These are phyloP conservation scores for Ypsolopha sequella DNA, from an alignment of 2,888 invertebrate species.

Conservation along the genomic window DNA sequence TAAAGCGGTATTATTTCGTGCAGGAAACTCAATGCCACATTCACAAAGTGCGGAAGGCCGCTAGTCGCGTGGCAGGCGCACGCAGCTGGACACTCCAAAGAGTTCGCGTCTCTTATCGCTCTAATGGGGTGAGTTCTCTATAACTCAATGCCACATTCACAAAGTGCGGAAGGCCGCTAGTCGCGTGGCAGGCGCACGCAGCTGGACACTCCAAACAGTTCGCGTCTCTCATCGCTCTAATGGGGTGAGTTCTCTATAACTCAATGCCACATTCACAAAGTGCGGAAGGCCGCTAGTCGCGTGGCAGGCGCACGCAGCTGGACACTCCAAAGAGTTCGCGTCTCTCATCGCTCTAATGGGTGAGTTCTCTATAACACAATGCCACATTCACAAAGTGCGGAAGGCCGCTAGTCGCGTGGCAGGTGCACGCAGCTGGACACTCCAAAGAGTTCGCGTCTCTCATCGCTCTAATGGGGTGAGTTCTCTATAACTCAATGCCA, in stretches of 20 bases:
- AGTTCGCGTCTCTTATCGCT: slow-evolving; percentile 83
- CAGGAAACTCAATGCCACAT: slow-evolving; percentile 17
- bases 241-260: slow-evolving; percentile 66
- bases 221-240: slow-evolving; percentile 81
- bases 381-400: slow-evolving; percentile 78
- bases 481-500: slow-evolving; percentile 59
- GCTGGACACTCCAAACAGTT: slow-evolving; percentile 90
- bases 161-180: slow-evolving; percentile 77
- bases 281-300: too few relatives aligned
- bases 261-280: too few relatives aligned
- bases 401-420: slow-evolving; percentile 81
- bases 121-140: slow-evolving; percentile 72
- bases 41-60: slow-evolving; percentile 79
- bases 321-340: neutral
- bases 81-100: slow-evolving; percentile 85
- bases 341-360: too few relatives aligned
- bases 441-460: slow-evolving; percentile 86
- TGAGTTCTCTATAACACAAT: slow-evolving; percentile 70
- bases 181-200: slow-evolving; percentile 84
- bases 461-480: slow-evolving; percentile 78
- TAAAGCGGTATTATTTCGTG: too few relatives aligned
- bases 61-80: slow-evolving; percentile 84
- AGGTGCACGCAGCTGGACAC: slow-evolving; percentile 84
- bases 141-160: slow-evolving; percentile 74
- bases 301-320: neutral